Percentiles rank a stretch among this genome's conserved stretches.
Conservation (phyloP, 2,888 invertebrate species). For the Salticus scenicus region DNA sequence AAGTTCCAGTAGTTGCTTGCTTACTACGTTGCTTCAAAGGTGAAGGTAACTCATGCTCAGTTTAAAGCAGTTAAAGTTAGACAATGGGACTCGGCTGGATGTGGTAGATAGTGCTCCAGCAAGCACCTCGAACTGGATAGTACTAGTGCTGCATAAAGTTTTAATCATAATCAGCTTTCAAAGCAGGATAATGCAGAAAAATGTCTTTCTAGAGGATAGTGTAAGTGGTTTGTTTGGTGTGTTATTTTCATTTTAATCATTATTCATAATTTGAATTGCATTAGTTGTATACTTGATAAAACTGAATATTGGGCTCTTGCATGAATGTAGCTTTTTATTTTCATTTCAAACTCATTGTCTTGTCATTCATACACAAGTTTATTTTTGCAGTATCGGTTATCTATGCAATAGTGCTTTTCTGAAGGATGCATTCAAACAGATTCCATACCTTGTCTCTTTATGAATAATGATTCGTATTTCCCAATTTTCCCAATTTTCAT, state of each 20-base stretch:
- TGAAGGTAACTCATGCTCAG: conserved; percentile 68
- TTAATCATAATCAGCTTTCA: conserved; percentile 29
- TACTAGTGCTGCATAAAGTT: conserved; percentile 40
- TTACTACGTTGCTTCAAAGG: conserved; percentile 68
- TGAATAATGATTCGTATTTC: too few species aligned
- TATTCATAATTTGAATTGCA: neutral
- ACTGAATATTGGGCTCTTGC: too few species aligned
- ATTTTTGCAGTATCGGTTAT: too few species aligned
- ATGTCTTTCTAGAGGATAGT: conserved; percentile 63
- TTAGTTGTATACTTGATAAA: too few species aligned
- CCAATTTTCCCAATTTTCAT: too few species aligned
- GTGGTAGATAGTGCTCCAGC: conserved; percentile 40
- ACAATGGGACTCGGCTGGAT: conserved; percentile 60
- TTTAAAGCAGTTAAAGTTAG: conserved; percentile 66
- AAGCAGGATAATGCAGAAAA: conserved; percentile 54
- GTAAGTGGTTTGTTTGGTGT: conserved; percentile 36
- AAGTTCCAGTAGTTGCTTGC: conserved; percentile 58
- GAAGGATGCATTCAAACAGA: too few species aligned
- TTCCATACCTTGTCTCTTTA: too few species aligned
- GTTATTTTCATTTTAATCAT: neutral
- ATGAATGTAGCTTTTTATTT: too few species aligned
- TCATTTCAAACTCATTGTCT: too few species aligned
- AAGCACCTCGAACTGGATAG: conserved; percentile 47
- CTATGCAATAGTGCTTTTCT: too few species aligned
- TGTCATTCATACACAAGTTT: too few species aligned